Percentiles rank a stretch among this genome's conserved stretches.
Conservation (phyloP, 2,888 invertebrate species). For the Athetis lepigone region DNA sequence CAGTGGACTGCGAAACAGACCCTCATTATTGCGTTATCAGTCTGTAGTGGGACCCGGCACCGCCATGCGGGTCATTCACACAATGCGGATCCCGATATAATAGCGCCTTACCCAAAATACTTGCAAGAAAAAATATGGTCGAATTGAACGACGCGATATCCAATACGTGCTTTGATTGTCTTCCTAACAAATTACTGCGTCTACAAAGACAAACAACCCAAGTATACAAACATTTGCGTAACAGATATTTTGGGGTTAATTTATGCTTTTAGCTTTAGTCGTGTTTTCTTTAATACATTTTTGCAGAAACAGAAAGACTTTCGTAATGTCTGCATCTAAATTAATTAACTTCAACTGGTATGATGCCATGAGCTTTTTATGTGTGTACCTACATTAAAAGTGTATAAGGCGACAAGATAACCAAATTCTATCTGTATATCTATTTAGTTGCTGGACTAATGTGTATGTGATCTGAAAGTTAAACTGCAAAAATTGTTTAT, state of each 20-base stretch:
- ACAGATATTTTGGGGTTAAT: constrained; percentile 55
- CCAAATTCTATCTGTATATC: not conserved
- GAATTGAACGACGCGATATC: constrained; percentile 28
- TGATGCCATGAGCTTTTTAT: not conserved
- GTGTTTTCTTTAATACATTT: constrained; percentile 46
- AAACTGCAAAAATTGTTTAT: not conserved
- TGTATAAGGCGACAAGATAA: not conserved
- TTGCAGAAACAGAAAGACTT: constrained; percentile 23
- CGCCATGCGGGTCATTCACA: constrained; percentile 62
- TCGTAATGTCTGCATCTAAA: constrained; percentile 11
- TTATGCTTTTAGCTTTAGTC: constrained; percentile 50
- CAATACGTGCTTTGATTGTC: constrained; percentile 56
- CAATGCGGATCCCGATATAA: constrained; percentile 44
- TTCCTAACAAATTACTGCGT: constrained; percentile 49
- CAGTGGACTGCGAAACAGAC: constrained; percentile 63
- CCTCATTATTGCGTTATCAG: constrained; percentile 69
- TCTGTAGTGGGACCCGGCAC: constrained; percentile 41
- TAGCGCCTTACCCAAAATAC: constrained; percentile 34
- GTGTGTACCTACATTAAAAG: not conserved
- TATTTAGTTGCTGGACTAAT: not conserved
- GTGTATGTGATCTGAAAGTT: not conserved
- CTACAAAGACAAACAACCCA: constrained; percentile 54
- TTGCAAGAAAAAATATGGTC: constrained; percentile 17
- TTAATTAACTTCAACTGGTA: constrained; percentile 12
- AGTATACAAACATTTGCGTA: constrained; percentile 55